These are phyloP conservation scores for Daktulosphaira vitifoliae DNA, from an alignment of 1,140 invertebrate species.

Conservation along the genomic window DNA sequence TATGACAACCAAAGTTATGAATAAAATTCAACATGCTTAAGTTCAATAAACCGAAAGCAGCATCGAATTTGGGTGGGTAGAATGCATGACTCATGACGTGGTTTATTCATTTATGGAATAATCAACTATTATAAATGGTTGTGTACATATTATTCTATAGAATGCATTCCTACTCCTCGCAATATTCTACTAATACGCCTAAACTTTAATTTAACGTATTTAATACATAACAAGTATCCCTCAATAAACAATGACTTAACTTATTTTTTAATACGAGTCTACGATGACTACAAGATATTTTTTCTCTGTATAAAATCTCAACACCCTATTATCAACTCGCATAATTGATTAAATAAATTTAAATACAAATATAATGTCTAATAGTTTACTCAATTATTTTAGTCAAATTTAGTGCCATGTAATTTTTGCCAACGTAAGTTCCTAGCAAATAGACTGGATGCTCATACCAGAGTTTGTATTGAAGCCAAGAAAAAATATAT, in stretches of 20 bases:
- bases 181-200: not conserved
- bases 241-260: too few relatives aligned
- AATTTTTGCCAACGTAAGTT: conserved; percentile 36
- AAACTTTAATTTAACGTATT: conserved; percentile 29
- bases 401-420: conserved; percentile 41
- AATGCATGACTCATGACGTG: conserved; percentile 17
- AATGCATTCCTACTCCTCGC: too few relatives aligned
- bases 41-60: conserved; percentile 25
- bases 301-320: too few relatives aligned
- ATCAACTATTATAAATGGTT: conserved; percentile 12
- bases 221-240: too few relatives aligned
- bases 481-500: conserved; percentile 40
- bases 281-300: too few relatives aligned
- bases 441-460: conserved; percentile 33
- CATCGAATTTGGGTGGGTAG: not conserved
- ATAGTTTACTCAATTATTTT: too few relatives aligned
- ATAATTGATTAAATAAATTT: too few relatives aligned
- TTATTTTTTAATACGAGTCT: too few relatives aligned
- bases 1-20: too few relatives aligned
- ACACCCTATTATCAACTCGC: too few relatives aligned
- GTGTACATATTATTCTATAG: not conserved
- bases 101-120: conserved; percentile 25
- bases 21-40: not conserved
- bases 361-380: too few relatives aligned
- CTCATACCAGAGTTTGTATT: conserved; percentile 35